phyloP scores from a whole-genome alignment of 2,113 vertebrate genomes.

The Cariama cristata region DNA sequence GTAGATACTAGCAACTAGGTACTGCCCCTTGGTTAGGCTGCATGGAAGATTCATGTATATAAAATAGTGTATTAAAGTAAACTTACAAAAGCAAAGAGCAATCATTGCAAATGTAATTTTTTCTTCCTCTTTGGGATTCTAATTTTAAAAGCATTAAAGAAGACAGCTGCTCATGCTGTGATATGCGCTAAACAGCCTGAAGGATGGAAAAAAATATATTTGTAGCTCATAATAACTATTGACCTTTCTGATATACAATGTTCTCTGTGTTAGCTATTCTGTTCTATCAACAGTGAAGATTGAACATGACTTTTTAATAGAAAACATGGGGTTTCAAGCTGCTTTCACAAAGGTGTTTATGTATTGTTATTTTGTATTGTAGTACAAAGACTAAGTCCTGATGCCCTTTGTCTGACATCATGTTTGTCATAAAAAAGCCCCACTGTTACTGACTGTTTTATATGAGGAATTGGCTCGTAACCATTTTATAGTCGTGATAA shows the following conservation, averaged over 20 bases:
- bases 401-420: slow-evolving; percentile 84
- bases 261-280: slow-evolving; percentile 85
- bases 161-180: slow-evolving; percentile 87
- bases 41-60: slow-evolving; percentile 79
- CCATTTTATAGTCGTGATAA: slow-evolving; percentile 79
- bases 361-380: slow-evolving; percentile 83
- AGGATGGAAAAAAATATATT: slow-evolving; percentile 87
- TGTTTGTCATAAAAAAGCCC: slow-evolving; percentile 73
- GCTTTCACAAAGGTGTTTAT: slow-evolving; percentile 84
- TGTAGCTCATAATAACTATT: slow-evolving; percentile 89
- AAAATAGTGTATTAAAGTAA: slow-evolving; percentile 86
- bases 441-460: slow-evolving; percentile 71
- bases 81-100: slow-evolving; percentile 86
- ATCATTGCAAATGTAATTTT: slow-evolving; percentile 84
- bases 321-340: slow-evolving; percentile 84
- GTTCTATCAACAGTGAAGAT: slow-evolving; percentile 87
- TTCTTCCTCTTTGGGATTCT: slow-evolving; percentile 84
- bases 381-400: slow-evolving; percentile 79
- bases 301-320: slow-evolving; percentile 89
- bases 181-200: slow-evolving; percentile 85
- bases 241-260: slow-evolving; percentile 87
- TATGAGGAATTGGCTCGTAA: slow-evolving; percentile 79
- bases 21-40: slow-evolving; percentile 66
- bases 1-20: slow-evolving; percentile 36
- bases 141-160: slow-evolving; percentile 88